phyloP scores from a whole-genome alignment of 2,797 vertebrate species.

The Hozukius guyotensis region DNA sequence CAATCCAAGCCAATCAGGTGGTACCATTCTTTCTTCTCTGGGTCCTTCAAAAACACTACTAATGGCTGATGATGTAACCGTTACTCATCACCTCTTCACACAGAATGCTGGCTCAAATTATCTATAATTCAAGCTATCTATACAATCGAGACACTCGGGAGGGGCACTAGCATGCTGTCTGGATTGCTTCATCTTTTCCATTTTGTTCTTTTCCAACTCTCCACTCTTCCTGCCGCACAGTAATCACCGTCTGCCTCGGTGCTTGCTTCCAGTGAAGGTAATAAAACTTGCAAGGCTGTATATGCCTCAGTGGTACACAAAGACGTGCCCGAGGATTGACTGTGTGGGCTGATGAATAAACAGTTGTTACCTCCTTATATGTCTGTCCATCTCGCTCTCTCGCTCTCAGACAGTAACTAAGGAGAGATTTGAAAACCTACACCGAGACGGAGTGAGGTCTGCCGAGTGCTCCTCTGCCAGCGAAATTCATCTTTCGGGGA shows the following conservation, averaged over 20 bases:
- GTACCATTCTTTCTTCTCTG: conserved; percentile 8
- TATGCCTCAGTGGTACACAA: conserved; percentile 52
- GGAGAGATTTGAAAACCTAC: conserved; percentile 53
- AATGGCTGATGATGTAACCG: conserved; percentile 45
- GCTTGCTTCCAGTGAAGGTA: conserved; percentile 55
- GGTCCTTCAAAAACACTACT: conserved; percentile 35
- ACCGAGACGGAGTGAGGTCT: conserved; percentile 38
- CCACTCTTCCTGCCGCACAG: conserved; percentile 10
- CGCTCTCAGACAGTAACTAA: conserved; percentile 47
- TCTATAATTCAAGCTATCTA: conserved; percentile 48
- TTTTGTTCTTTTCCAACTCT: conserved; percentile 38
- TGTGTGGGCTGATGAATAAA: conserved; percentile 71
- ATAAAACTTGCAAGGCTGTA: conserved; percentile 63
- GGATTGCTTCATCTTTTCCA: conserved; percentile 59
- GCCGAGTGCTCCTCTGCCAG: conserved; percentile 35
- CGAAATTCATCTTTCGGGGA: conserved; percentile 44
- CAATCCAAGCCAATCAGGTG: conserved; percentile 24
- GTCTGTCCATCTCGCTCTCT: conserved; percentile 45
- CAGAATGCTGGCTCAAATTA: conserved; percentile 38
- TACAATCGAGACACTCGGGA: conserved; percentile 41
- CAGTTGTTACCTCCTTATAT: conserved; percentile 59
- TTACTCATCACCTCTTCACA: conserved; percentile 40
- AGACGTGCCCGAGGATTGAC: conserved; percentile 59
- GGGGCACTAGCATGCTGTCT: conserved; percentile 23
- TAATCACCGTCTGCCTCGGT: conserved; percentile 46